A percentile compares a stretch with the other conserved stretches of the same genome.
phyloP scores from a whole-genome alignment of 1,140 invertebrate species.

The Leptopilina clavipes region DNA sequence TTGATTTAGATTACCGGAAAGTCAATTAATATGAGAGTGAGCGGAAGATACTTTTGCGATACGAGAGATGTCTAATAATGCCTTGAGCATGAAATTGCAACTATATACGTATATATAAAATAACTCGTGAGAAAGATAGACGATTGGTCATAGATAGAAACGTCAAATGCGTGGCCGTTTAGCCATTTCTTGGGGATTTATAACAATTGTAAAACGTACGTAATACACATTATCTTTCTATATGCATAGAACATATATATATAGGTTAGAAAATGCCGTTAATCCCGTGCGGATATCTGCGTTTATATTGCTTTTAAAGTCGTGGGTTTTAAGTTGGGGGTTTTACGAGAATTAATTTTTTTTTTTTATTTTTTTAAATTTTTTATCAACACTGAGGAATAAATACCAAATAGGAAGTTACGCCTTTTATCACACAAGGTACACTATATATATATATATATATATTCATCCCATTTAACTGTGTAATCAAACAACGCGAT shows the following conservation, averaged over 20 bases:
- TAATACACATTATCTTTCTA: constrained; percentile 25
- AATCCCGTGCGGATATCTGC: neutral
- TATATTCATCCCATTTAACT: constrained; percentile 23
- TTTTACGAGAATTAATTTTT: constrained; percentile 11
- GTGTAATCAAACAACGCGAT: constrained; percentile 20
- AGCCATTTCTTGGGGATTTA: constrained; percentile 26
- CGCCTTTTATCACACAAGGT: neutral
- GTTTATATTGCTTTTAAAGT: neutral
- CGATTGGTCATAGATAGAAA: constrained; percentile 33
- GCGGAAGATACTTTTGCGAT: neutral
- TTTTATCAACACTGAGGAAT: constrained; percentile 11
- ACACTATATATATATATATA: neutral
- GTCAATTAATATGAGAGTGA: constrained; percentile 1
- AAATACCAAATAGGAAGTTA: constrained; percentile 30
- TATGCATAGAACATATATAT: neutral
- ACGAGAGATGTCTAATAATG: neutral
- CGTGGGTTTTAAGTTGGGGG: neutral
- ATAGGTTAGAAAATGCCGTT: constrained; percentile 29
- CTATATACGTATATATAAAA: neutral
- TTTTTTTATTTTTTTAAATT: neutral
- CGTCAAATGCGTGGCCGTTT: constrained; percentile 27
- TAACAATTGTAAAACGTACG: constrained; percentile 24
- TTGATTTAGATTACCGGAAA: constrained; percentile 3
- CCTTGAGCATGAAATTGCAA: neutral
- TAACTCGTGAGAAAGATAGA: constrained; percentile 27